phyloP scores from a whole-genome alignment of 2,888 invertebrate species.

The Rhimphoctona megacephalus region DNA sequence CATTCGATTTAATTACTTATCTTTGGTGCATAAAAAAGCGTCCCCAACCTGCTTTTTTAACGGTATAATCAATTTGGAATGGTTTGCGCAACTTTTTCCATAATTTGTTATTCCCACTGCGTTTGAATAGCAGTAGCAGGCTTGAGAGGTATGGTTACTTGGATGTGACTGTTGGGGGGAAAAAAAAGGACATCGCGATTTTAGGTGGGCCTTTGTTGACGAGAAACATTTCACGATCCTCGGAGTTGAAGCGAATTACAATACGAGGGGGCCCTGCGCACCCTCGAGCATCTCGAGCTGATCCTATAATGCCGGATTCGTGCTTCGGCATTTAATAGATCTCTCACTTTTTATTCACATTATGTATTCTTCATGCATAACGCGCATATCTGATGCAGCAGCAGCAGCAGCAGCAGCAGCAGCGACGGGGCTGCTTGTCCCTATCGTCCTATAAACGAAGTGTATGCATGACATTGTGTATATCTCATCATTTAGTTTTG shows the following conservation, averaged over 20 bases:
- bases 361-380: slow-evolving; percentile 13
- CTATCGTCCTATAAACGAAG: slow-evolving; percentile 26
- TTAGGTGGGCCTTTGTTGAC: slow-evolving; percentile 61
- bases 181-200: slow-evolving; percentile 34
- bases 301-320: slow-evolving; percentile 60
- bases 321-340: slow-evolving; percentile 64
- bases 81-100: not conserved
- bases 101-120: not conserved
- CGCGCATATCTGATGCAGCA: not conserved
- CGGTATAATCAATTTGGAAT: not conserved
- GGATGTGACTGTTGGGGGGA: not conserved
- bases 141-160: slow-evolving; percentile 1
- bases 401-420: not conserved
- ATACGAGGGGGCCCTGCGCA: not conserved
- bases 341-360: not conserved
- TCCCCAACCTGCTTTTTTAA: not conserved
- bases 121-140: not conserved
- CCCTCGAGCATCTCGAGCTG: slow-evolving; percentile 21
- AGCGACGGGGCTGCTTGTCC: not conserved
- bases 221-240: slow-evolving; percentile 66
- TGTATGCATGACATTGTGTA: slow-evolving; percentile 33
- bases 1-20: not conserved
- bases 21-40: too few relatives aligned
- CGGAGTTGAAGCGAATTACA: slow-evolving; percentile 13
- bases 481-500: slow-evolving; percentile 29